Evolutionary conservation across 2,888 invertebrate genomes (phyloP).

Genomic region (Volucella zonaria): DNA sequence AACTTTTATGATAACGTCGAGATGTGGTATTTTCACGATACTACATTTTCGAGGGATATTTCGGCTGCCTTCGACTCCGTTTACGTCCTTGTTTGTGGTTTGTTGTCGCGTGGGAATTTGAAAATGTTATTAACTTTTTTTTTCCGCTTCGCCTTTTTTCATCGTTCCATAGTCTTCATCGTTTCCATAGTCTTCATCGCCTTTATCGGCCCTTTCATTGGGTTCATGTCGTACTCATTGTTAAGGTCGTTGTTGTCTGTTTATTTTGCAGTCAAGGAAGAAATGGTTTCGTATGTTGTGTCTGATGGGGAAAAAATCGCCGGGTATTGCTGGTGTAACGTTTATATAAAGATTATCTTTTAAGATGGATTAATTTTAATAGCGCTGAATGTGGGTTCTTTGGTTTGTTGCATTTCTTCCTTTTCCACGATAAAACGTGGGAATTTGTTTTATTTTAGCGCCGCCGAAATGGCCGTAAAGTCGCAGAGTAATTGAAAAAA

Average conservation of each 20-base stretch:
- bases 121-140: constrained; percentile 50
- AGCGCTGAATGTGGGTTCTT: neutral
- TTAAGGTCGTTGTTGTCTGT: constrained; percentile 35
- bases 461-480: no score
- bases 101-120: constrained; percentile 38
- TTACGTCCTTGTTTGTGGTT: constrained; percentile 11
- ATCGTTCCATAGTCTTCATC: neutral
- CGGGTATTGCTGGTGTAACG: constrained; percentile 37
- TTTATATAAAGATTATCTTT: constrained; percentile 51
- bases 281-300: constrained; percentile 20
- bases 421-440: no score
- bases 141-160: neutral
- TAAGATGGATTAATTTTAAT: constrained; percentile 43
- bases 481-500: no score
- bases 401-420: no score
- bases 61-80: constrained; percentile 18
- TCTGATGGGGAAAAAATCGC: constrained; percentile 44
- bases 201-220: neutral
- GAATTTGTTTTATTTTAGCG: no score
- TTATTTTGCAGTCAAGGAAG: constrained; percentile 31
- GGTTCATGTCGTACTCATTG: neutral
- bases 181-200: neutral
- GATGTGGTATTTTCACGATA: constrained; percentile 12
- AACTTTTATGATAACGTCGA: neutral
- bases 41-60: constrained; percentile 24